phyloP scores from a whole-genome alignment of 2,113 vertebrate species.

The Crypturellus undulatus region DNA sequence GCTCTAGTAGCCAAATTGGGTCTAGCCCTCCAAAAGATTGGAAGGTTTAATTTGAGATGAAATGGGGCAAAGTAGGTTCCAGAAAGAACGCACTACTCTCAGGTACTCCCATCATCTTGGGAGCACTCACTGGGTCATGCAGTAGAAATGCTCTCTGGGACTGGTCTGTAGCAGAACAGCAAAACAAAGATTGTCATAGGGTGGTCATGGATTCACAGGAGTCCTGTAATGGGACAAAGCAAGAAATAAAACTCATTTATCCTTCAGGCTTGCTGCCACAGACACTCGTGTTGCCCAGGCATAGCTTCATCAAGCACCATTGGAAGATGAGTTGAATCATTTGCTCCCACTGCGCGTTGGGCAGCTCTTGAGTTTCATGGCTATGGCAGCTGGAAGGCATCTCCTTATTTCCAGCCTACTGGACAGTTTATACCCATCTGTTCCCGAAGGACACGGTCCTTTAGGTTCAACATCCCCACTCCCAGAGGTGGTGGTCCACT shows the following conservation, averaged over 20 bases:
- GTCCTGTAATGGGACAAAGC: accelerated
- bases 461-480: background rate
- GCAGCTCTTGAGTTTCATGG: background rate
- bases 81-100: background rate
- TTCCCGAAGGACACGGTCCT: accelerated
- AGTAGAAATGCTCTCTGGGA: background rate
- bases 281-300: background rate
- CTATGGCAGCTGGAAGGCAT: background rate
- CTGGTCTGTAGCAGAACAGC: background rate
- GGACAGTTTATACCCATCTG: background rate
- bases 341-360: background rate
- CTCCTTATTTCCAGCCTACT: background rate
- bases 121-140: background rate
- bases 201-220: background rate
- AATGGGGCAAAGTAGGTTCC: accelerated
- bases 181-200: background rate
- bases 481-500: background rate
- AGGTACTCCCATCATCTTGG: background rate
- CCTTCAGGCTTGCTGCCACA: background rate
- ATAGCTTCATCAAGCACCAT: background rate
- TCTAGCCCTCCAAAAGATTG: background rate
- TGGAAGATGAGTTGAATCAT: background rate
- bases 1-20: background rate
- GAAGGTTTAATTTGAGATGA: background rate
- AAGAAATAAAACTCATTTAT: background rate